Conservation (phyloP, 1,140 invertebrate species). For the Bombus ignitus region DNA sequence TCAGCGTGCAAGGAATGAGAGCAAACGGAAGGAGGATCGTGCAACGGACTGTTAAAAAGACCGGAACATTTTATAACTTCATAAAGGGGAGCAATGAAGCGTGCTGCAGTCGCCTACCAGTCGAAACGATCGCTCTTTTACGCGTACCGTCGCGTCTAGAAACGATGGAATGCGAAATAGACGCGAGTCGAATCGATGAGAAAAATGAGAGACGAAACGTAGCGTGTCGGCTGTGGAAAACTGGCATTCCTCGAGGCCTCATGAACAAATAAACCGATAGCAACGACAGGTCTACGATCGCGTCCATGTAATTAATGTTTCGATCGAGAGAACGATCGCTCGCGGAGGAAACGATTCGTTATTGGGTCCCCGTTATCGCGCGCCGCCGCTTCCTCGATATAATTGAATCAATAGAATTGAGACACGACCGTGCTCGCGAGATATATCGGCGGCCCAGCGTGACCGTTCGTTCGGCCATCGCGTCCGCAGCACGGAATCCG, state of each 20-base stretch:
- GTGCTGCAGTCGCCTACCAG: constrained; percentile 14
- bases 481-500: background rate
- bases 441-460: constrained; percentile 1
- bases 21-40: too few relatives aligned
- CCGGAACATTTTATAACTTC: constrained; percentile 44
- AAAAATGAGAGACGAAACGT: constrained; percentile 49
- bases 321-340: constrained; percentile 31
- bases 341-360: constrained; percentile 61
- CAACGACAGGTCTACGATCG: constrained; percentile 35
- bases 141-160: background rate
- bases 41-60: background rate
- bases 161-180: constrained; percentile 37
- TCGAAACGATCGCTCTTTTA: background rate
- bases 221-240: constrained; percentile 33
- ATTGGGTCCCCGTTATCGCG: constrained; percentile 55
- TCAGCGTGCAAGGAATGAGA: background rate
- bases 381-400: constrained; percentile 60
- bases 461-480: background rate
- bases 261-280: constrained; percentile 56
- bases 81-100: constrained; percentile 49
- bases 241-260: constrained; percentile 40
- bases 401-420: constrained; percentile 66
- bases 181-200: too few relatives aligned
- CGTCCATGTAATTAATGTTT: constrained; percentile 47
- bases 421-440: constrained; percentile 29